phyloP scores from a whole-genome alignment of 2,888 invertebrate genomes.

The Microdon myrmicae region DNA sequence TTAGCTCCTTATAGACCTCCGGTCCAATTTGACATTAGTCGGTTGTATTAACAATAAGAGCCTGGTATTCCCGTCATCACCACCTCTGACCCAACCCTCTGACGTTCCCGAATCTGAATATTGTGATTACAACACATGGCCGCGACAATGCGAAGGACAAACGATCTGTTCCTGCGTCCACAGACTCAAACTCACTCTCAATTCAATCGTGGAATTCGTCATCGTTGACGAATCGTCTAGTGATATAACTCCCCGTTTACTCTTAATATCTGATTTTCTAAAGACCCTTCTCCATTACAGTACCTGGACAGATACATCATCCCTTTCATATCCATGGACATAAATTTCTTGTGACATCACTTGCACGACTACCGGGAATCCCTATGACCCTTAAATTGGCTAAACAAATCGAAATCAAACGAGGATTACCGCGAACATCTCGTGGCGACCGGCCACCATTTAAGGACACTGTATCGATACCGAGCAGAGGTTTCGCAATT shows the following conservation, averaged over 20 bases:
- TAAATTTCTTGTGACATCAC: slow-evolving; percentile 61
- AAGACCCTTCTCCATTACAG: slow-evolving; percentile 54
- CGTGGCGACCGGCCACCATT: slow-evolving; percentile 55
- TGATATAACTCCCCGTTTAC: slow-evolving; percentile 50
- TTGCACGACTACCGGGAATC: slow-evolving; percentile 54
- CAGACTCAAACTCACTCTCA: slow-evolving; percentile 55
- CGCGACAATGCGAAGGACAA: slow-evolving; percentile 50
- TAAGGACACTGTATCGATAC: slow-evolving; percentile 62
- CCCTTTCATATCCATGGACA: slow-evolving; percentile 64
- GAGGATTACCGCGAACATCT: slow-evolving; percentile 42
- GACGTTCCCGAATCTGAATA: slow-evolving; percentile 59
- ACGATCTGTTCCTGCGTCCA: slow-evolving; percentile 57
- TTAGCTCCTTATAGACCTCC: slow-evolving; percentile 48
- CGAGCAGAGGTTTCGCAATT: slow-evolving; percentile 60
- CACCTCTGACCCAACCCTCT: slow-evolving; percentile 76
- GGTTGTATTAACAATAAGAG: slow-evolving; percentile 78
- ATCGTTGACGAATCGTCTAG: slow-evolving; percentile 60
- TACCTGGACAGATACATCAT: slow-evolving; percentile 60
- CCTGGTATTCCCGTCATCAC: slow-evolving; percentile 80
- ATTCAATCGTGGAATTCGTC: slow-evolving; percentile 60
- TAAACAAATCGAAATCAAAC: slow-evolving; percentile 45
- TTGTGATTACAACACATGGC: slow-evolving; percentile 55
- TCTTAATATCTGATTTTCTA: slow-evolving; percentile 1
- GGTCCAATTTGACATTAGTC: slow-evolving; percentile 55
- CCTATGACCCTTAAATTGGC: slow-evolving; percentile 57